phyloP scores from a whole-genome alignment of 1,140 invertebrate genomes.

The Ceratina calcarata region DNA sequence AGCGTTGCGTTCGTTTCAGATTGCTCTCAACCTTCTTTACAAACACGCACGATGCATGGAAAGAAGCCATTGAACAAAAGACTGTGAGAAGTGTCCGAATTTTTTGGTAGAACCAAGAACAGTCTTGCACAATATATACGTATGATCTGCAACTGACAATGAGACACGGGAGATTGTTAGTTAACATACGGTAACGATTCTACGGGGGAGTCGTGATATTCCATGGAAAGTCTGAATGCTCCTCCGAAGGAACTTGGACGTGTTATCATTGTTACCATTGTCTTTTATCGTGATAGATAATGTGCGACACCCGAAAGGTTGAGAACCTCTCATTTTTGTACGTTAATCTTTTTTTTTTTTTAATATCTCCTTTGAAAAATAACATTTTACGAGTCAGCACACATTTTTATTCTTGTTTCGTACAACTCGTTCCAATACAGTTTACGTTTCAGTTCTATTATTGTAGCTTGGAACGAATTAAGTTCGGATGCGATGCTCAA shows the following conservation, averaged over 20 bases:
- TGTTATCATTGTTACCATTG: slow-evolving; percentile 45
- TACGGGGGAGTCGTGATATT: not conserved
- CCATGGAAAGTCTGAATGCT: not conserved
- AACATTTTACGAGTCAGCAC: not conserved
- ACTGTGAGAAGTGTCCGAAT: slow-evolving; percentile 19
- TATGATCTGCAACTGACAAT: not conserved
- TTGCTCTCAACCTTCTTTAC: slow-evolving; percentile 56
- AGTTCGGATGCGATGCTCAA: too few relatives aligned
- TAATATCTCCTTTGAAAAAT: slow-evolving; percentile 12
- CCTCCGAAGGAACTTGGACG: too few relatives aligned
- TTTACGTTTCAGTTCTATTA: too few relatives aligned
- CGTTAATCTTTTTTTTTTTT: slow-evolving; percentile 52
- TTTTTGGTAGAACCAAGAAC: slow-evolving; percentile 2
- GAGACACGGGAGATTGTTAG: not conserved
- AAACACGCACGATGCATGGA: not conserved
- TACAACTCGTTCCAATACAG: too few relatives aligned
- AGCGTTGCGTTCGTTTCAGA: too few relatives aligned
- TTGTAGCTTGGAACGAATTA: too few relatives aligned
- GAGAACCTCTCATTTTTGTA: slow-evolving; percentile 62
- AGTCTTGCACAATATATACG: not conserved
- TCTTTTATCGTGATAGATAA: slow-evolving; percentile 43
- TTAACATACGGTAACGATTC: not conserved
- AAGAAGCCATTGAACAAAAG: slow-evolving; percentile 57
- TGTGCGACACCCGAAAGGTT: slow-evolving; percentile 41
- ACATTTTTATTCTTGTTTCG: too few relatives aligned